Percentiles rank a stretch among this genome's conserved stretches.
Evolutionary conservation across 2,113 vertebrate genomes (phyloP).

Genomic region (Nothocercus julius): DNA sequence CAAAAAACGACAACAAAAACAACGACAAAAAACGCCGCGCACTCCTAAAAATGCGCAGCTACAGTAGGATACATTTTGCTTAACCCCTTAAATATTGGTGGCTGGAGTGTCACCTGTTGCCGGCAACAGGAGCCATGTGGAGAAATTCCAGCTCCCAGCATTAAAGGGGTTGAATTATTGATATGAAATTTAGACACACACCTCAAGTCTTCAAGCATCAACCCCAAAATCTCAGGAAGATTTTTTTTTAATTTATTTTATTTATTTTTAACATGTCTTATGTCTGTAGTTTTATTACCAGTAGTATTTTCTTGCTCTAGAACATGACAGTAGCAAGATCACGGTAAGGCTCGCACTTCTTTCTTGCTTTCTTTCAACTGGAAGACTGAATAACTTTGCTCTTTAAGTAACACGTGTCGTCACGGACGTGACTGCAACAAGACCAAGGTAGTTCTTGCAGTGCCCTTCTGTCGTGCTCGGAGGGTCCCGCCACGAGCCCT

Average conservation of each 20-base stretch:
- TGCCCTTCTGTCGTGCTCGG: background rate
- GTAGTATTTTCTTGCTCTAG: conserved; percentile 78
- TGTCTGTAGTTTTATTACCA: conserved; percentile 68
- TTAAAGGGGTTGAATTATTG: conserved; percentile 16
- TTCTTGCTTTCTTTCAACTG: conserved; percentile 55
- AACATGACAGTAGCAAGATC: conserved; percentile 68
- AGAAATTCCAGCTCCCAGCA: conserved; percentile 47
- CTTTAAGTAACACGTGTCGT: background rate
- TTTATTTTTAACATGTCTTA: conserved; percentile 53
- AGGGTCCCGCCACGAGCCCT: background rate
- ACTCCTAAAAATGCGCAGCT: conserved; percentile 57
- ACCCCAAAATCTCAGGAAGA: conserved; percentile 68
- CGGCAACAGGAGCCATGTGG: conserved; percentile 34
- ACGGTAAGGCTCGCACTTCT: conserved; percentile 57
- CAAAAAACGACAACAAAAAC: background rate
- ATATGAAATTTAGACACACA: conserved; percentile 58
- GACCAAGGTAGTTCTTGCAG: background rate
- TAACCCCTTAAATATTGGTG: conserved; percentile 22
- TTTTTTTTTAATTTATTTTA: background rate
- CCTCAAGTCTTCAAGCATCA: conserved; percentile 72
- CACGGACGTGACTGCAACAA: background rate
- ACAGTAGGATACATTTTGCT: conserved; percentile 69
- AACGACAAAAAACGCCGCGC: conserved; percentile 32
- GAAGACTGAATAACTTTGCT: conserved; percentile 68
- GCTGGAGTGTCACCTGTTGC: conserved; percentile 32